Evolutionary conservation across 2,888 invertebrate genomes (phyloP), one percentile per base, ranked within the genome.

Genomic region (Morpho achilles): DNA sequence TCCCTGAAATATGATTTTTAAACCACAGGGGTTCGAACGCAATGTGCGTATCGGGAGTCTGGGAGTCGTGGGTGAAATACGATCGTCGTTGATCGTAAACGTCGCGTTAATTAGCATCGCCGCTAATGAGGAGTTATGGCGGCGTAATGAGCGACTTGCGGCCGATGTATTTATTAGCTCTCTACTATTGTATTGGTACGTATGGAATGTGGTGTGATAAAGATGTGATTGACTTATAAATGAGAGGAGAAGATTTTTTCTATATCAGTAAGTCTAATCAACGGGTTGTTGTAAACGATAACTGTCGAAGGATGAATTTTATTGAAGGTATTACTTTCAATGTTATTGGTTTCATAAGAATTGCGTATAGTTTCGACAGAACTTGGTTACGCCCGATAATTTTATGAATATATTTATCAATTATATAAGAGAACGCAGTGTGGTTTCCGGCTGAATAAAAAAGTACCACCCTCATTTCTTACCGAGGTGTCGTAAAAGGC

Each of bases 71-170:
- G 61, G 65, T 70, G 69, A 72, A 65, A 79, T 79, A 80, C 79
- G 82, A 78, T 75, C 74, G 70, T 63, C 74, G 77, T 72, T 74
- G 76, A 77, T 84, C 85, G 85, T 86, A 85, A 87, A 84, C 82
- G 88, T 88, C 88, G 84, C 86, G 80, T 88, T 89, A 90, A 90
- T 89, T 89, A 88, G 87, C 87, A 83, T 82, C 80, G 74, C 82
- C 84, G 73, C 87, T 90, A 90, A 90, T 90, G 89, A 89, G 87
- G 85, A 90, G 84, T 89, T 89, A 89, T 88, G 85, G 86, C 77
- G 77, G 80, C 82, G 85, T 88, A 89, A 89, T 88, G 87, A 89
- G 85, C 80, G 82, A 83, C 81, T 82, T 76, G 77, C 78, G 77
- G 74, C 71, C 74, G 80, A 79, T 77, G 80, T 84, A 84, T 84